Percentiles rank a stretch among this genome's conserved stretches.
Evolutionary conservation across 2,113 vertebrate species (phyloP).

Genomic region (Callithrix jacchus): DNA sequence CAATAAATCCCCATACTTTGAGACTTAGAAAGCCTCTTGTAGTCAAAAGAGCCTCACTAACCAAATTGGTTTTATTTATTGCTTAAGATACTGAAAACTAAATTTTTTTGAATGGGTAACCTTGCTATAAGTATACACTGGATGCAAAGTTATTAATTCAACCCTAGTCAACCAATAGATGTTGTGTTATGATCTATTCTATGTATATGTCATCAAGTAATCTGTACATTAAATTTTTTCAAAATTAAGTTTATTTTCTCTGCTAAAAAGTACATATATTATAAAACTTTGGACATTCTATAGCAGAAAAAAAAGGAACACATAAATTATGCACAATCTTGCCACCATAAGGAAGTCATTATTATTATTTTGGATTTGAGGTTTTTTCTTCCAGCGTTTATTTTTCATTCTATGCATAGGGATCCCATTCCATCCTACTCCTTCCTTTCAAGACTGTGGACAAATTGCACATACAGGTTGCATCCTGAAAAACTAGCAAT

Average conservation of each 20-base stretch:
- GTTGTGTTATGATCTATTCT: not conserved
- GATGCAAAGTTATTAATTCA: not conserved
- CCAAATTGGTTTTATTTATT: not conserved
- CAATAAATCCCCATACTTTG: not conserved
- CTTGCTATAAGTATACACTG: not conserved
- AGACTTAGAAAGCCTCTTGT: not conserved
- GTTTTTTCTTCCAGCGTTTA: not conserved
- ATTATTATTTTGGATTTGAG: not conserved
- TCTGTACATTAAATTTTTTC: not conserved
- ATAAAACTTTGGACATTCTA: not conserved
- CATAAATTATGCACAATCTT: not conserved
- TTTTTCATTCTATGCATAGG: not conserved
- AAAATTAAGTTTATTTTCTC: not conserved
- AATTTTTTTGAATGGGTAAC: not conserved
- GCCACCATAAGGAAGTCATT: not conserved
- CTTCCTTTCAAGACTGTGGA: not conserved
- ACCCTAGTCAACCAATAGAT: not conserved
- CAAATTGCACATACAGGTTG: not conserved
- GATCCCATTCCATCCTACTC: not conserved
- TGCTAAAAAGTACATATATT: not conserved
- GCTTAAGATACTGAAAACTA: not conserved
- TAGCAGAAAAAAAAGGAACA: not conserved
- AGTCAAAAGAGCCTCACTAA: not conserved
- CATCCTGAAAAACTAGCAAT: not conserved
- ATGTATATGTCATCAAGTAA: not conserved